Evolutionary conservation across 1,140 invertebrate species (phyloP), one percentile per base, ranked within the genome.

Genomic region (Melitaea cinxia): DNA sequence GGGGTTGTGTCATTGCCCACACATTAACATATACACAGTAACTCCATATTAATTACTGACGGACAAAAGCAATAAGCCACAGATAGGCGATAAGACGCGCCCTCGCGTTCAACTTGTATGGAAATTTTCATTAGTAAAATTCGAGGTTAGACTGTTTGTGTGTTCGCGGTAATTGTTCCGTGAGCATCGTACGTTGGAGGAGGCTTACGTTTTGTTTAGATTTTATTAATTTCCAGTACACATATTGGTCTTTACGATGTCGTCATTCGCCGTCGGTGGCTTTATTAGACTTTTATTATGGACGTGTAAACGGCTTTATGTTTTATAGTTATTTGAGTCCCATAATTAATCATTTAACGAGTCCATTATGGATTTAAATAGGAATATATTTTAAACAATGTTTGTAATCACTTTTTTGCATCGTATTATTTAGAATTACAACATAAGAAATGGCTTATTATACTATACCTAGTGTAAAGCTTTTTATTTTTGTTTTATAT

Each of bases 101-200:
- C 85, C 77, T 64, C 49, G 45, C 52, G 63, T 62, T 57, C 68
- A 60, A 71, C 68, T 70, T 70, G 72, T 75, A 80, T 77, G 75
- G 82, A 83, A 85, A 83, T 83, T 88, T 89, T 87, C 86, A 89
- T 89, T 87, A 89, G 77, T 81, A 75, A 82, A 80, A 78, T 84
- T 84, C 76, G 82, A 84, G 77, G 81, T 80, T 82, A 82, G 62
- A 84, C 72, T 78, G 80, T 72, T 74, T 85, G 78, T 85, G 77
- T 82, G 75, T 73, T 79, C 52, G 54, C 73, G 71, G 66, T 89
- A 88, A 89, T 88, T 83, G 82, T 70, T 68, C 65, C 82, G 80
- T 83, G 85, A 72, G 75, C 62, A 58, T 56, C 59, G 69, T 65
- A 62, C 75, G 65, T 55, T 56, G 56, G 45, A n/a, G 42, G 35